Evolutionary conservation across 2,113 vertebrate genomes (phyloP), one percentile per base, ranked within the genome.

Genomic region (Numida meleagris): DNA sequence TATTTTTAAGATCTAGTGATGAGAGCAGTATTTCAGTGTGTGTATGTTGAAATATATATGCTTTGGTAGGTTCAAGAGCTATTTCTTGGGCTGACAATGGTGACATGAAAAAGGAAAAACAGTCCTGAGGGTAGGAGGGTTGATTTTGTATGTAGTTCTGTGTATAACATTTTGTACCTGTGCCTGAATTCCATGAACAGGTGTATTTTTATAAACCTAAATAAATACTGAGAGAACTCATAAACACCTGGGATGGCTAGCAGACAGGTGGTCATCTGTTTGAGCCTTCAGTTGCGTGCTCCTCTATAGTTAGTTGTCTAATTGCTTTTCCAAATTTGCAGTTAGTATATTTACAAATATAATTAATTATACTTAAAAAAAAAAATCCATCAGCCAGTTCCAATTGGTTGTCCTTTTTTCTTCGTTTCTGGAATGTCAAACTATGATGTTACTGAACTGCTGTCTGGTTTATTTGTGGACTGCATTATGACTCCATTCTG

Each of bases 301-400:
- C 70, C 66, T 57, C 57, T 90, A 2, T 84, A 78, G 90, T 95
- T 86, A 90, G 55, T 51, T 90, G 42, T 85, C 82, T 89, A 82
- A 93, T 94, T 93, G 66, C 89, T 85, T 74, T 72, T 89, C 74
- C 58, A 34, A 74, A 65, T 48, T 58, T 82, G 34, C 63, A 91
- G 78, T 61, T 94, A 87, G 89, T 65, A 20, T 51, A 65, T 82
- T 94, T 91, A 82, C 61, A 68, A 18, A 8, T 72, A 45, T 72
- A 87, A 95, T 90, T 87, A 89, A 79, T 93, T 73, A 31, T 14
- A 10, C 38, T 61, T 83, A 2, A 7, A 53, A 75, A 67, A 82
- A 48, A 40, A 24, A 23, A 36, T 6, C 20, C 53, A 73, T 33
- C 86, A 77, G 33, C 57, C 10, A 8, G 74, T 90, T 89, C 50